Evolutionary conservation across 2,797 vertebrate genomes (phyloP), one percentile per base, ranked within the genome.

Genomic region (Xiphorhynchus erythropygius): DNA sequence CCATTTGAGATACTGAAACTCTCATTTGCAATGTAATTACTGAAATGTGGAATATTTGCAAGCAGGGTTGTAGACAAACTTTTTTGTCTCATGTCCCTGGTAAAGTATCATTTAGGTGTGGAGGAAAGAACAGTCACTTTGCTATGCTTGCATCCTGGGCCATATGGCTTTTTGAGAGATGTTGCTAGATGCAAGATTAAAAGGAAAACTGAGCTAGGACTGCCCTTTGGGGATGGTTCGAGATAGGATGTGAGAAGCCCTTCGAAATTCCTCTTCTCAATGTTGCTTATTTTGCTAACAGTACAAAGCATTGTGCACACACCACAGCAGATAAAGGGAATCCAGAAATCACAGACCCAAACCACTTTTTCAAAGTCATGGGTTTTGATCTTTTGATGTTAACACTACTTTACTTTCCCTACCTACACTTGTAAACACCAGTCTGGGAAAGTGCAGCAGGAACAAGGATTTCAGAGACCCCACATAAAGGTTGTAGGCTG

Each of bases 201-300:
- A 96, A 92, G 75, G 90, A 67, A 82, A 84, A 74, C 59, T 0
- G 0, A 85, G 55, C 28, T n/a, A 37, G 60, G 62, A 87, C 75
- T 94, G n/a, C 78, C 82, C 73, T 60, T 87, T 83, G 91, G 82
- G 84, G 64, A 50, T 83, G 64, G 80, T 84, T 95, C 35, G 67
- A 94, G 73, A 37, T 53, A 75, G 65, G 63, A 87, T 90, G 80
- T 79, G 85, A 96, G 91, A 94, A 95, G 25, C 55, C 50, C 77
- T 93, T 90, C 69, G 76, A 50, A 94, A 93, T 84, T 73, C 74
- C 84, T 35, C 60, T 75, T 75, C 69, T 94, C 55, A 62, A 0
- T 1, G 0, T 18, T 71, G 62, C 77, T 57, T 75, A 23, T 75
- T 94, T 84, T 92, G 84, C 74, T 44, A 33, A 12, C 57, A 81